These are phyloP conservation scores for Chlorops oryzae DNA, from an alignment of 1,140 invertebrate genomes.

Conservation along the genomic window DNA sequence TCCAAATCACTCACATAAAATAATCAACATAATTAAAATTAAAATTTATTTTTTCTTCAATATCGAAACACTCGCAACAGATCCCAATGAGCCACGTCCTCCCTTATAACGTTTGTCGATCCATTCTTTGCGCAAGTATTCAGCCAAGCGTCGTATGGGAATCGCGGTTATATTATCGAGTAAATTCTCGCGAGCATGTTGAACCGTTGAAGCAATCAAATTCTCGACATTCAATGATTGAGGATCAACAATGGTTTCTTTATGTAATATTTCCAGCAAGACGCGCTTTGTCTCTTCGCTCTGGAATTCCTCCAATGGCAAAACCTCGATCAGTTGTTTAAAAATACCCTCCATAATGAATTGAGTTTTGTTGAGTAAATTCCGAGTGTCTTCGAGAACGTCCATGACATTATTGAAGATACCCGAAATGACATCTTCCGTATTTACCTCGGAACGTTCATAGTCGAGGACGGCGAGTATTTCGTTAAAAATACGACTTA, in stretches of 20 bases:
- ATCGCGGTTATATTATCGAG: constrained; percentile 34
- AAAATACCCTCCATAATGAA: constrained; percentile 34
- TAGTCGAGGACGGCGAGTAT: constrained; percentile 36
- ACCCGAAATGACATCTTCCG: constrained; percentile 34
- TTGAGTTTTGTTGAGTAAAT: constrained; percentile 28
- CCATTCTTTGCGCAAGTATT: constrained; percentile 24
- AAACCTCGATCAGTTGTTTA: constrained; percentile 36
- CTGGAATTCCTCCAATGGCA: constrained; percentile 38
- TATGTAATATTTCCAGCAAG: constrained; percentile 29
- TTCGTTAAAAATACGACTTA: constrained; percentile 37
- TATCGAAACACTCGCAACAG: constrained; percentile 6
- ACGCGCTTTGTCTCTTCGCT: constrained; percentile 28
- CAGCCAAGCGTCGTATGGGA: constrained; percentile 27
- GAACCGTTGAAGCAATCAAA: constrained; percentile 21
- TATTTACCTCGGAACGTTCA: constrained; percentile 37
- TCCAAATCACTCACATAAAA: too few species aligned
- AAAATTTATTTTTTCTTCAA: too few species aligned
- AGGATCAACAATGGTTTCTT: constrained; percentile 33
- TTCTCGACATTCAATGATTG: constrained; percentile 35
- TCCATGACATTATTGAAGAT: constrained; percentile 40
- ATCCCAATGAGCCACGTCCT: not conserved
- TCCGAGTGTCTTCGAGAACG: constrained; percentile 17
- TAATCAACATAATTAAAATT: too few species aligned
- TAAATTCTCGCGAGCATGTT: constrained; percentile 33
- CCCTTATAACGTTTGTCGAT: constrained; percentile 24